Evolutionary conservation across 2,888 invertebrate genomes (phyloP).

Genomic region (Lasioglossum figueresi): DNA sequence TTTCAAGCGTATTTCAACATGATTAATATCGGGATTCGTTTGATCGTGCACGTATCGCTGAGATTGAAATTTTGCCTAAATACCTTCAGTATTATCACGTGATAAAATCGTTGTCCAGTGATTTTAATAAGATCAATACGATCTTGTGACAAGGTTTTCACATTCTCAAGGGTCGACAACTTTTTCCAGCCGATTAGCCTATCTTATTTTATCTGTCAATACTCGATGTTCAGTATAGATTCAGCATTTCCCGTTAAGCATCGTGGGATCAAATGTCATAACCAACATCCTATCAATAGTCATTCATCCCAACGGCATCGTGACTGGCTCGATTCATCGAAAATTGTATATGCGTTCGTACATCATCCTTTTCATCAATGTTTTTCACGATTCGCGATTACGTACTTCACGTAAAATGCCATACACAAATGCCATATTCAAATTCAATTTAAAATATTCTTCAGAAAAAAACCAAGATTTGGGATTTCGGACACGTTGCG

Average conservation of each 20-base stretch:
- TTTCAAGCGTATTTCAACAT: neutral
- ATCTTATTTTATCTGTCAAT: slow-evolving; percentile 22
- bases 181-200: slow-evolving; percentile 40
- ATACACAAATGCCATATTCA: too few species aligned
- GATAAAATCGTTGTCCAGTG: neutral
- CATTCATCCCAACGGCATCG: slow-evolving; percentile 9
- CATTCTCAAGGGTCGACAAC: slow-evolving; percentile 16
- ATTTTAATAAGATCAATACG: neutral
- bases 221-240: slow-evolving; percentile 28
- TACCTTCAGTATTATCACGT: neutral
- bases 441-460: neutral
- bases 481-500: neutral
- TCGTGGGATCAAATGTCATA: slow-evolving; percentile 23
- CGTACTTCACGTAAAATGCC: neutral
- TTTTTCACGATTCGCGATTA: neutral
- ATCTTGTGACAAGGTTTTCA: slow-evolving; percentile 1
- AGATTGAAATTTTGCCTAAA: neutral
- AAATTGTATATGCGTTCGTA: neutral
- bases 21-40: neutral
- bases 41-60: neutral
- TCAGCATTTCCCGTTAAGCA: slow-evolving; percentile 22
- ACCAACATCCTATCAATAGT: slow-evolving; percentile 33
- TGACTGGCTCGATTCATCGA: neutral
- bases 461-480: neutral
- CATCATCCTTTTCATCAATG: neutral